Conservation (phyloP, 2,797 vertebrate genomes). For the Bovichtus variegatus region DNA sequence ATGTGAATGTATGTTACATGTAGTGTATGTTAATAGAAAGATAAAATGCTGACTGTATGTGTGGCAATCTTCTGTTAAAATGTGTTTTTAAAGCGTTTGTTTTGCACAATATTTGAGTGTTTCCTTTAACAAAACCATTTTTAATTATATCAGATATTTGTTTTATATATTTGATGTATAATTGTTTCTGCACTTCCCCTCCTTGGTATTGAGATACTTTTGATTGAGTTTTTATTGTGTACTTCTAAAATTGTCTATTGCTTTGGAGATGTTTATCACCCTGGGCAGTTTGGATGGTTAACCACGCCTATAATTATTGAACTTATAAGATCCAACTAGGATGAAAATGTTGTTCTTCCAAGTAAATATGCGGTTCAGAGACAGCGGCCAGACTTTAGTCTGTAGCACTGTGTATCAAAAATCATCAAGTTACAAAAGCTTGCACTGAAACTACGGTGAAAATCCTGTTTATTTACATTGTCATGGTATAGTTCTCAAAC, state of each 20-base stretch:
- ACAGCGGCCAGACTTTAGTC: not conserved
- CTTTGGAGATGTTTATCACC: not conserved
- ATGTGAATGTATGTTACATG: not conserved
- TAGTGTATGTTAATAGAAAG: not conserved
- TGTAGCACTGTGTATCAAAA: not conserved
- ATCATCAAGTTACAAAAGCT: not conserved
- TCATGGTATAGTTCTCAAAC: not conserved
- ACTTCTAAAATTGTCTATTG: not conserved
- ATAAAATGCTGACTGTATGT: not conserved
- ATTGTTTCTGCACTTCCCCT: not conserved
- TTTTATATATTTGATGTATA: not conserved
- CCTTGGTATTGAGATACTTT: not conserved
- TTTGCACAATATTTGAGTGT: not conserved
- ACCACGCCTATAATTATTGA: not conserved
- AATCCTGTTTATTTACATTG: not conserved
- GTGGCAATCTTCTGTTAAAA: not conserved
- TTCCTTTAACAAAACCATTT: not conserved
- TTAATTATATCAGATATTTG: not conserved
- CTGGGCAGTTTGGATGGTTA: not conserved
- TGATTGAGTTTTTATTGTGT: not conserved
- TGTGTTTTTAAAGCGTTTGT: not conserved
- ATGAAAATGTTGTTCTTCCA: not conserved
- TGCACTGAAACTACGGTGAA: not conserved
- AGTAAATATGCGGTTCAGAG: slow-evolving; percentile 2
- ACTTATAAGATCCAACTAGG: not conserved